Conservation (phyloP, 1,140 invertebrate species). For the Cepaea nemoralis region DNA sequence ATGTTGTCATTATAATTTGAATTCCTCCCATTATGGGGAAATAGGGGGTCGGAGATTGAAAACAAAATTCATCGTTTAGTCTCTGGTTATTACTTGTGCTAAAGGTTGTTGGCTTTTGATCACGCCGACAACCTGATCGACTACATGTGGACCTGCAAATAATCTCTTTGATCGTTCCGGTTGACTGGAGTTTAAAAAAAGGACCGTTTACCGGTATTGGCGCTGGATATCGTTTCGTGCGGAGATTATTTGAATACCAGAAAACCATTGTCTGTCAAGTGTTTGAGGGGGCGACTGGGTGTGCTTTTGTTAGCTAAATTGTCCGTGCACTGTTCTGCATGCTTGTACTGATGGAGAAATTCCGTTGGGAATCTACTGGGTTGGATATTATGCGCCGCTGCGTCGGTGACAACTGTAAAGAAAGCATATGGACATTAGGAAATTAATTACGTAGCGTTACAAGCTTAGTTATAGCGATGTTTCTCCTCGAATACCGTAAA, state of each 20-base stretch:
- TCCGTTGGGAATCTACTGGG: background rate
- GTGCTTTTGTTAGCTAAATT: background rate
- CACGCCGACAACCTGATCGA: slow-evolving; percentile 13
- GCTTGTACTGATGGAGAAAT: background rate
- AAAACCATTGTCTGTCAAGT: slow-evolving; percentile 11
- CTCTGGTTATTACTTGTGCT: slow-evolving; percentile 1
- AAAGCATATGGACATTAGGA: background rate
- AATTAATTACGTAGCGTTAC: background rate
- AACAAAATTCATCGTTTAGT: slow-evolving; percentile 11
- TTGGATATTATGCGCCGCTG: background rate
- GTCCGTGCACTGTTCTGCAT: background rate
- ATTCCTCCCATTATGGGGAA: background rate
- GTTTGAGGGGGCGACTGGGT: background rate
- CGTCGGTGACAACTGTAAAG: background rate
- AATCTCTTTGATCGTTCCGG: slow-evolving; percentile 24
- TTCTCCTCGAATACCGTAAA: background rate
- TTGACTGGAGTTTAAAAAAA: background rate
- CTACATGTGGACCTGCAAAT: slow-evolving; percentile 7
- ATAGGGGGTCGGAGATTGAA: background rate
- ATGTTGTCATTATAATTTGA: background rate
- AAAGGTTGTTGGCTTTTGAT: background rate
- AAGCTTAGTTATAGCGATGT: background rate
- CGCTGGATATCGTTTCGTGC: background rate
- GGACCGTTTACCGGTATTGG: background rate
- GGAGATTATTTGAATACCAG: background rate